Conservation (phyloP, 2,113 vertebrate species). For the Cichladusa arquata region DNA sequence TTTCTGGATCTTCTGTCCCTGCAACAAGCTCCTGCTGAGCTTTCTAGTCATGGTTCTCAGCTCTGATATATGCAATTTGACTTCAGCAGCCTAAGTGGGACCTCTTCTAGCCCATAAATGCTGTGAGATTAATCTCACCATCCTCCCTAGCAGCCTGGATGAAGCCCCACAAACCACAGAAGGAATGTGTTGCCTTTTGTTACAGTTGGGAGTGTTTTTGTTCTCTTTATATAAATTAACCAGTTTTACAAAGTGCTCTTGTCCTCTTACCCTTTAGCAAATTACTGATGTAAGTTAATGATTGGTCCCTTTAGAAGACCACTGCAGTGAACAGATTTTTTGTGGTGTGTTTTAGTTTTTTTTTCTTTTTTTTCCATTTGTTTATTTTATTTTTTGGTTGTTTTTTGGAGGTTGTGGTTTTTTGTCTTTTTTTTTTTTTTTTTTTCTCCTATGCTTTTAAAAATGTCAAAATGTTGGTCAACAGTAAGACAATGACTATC, state of each 20-base stretch:
- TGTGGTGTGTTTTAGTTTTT: no score
- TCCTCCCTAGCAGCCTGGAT: not conserved
- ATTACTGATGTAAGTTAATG: not conserved
- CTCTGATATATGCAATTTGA: not conserved
- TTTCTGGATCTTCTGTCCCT: not conserved
- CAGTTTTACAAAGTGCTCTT: not conserved
- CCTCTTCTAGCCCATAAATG: not conserved
- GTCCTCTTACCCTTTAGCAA: not conserved
- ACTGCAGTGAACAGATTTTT: not conserved
- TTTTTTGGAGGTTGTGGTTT: no score
- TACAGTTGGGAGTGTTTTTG: not conserved
- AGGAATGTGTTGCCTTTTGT: not conserved
- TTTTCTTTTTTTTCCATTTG: not conserved
- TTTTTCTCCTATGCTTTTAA: not conserved
- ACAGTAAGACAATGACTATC: fast-evolving
- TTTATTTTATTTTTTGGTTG: no score
- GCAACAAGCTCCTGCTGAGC: not conserved
- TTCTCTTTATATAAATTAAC: not conserved
- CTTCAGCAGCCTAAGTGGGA: not conserved
- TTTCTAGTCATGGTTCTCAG: not conserved
- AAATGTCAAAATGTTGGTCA: not conserved
- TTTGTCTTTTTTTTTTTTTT: not conserved
- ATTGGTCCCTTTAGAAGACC: not conserved
- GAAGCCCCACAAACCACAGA: not conserved
- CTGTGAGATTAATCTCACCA: not conserved